Conservation (phyloP, 2,113 vertebrate genomes). For the Phyllostomus discolor region DNA sequence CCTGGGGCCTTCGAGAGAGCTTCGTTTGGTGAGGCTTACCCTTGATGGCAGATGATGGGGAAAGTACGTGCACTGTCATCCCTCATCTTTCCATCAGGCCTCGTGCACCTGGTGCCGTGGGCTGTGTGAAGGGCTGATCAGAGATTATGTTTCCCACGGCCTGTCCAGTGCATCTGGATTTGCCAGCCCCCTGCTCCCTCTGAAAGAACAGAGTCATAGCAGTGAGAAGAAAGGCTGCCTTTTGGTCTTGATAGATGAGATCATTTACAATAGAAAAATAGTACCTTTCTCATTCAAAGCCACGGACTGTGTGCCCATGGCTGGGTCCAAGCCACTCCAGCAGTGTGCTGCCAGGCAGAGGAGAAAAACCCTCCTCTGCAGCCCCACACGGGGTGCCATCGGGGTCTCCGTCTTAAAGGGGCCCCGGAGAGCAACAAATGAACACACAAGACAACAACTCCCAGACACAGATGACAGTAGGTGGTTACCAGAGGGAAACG, state of each 20-base stretch:
- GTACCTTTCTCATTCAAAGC: background rate
- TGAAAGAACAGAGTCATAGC: background rate
- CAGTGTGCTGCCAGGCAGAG: background rate
- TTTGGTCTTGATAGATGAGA: background rate
- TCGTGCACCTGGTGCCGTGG: background rate
- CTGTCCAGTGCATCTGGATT: background rate
- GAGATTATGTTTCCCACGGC: background rate
- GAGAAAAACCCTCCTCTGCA: background rate
- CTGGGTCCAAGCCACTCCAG: background rate
- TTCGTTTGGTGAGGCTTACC: background rate
- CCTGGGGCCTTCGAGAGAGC: background rate
- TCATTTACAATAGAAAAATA: background rate
- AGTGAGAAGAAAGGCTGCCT: background rate
- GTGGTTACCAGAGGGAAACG: background rate
- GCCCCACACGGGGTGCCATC: fast-evolving
- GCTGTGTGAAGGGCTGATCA: background rate
- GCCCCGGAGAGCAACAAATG: background rate
- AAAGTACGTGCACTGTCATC: fast-evolving
- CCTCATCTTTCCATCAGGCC: background rate
- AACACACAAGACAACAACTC: background rate
- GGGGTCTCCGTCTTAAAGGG: background rate
- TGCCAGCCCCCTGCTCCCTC: background rate
- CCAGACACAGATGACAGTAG: background rate
- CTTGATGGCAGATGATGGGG: background rate
- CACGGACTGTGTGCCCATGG: background rate